Base-by-base conservation (phyloP, 1,140 invertebrate species). In the Sarcophaga bullata region DNA sequence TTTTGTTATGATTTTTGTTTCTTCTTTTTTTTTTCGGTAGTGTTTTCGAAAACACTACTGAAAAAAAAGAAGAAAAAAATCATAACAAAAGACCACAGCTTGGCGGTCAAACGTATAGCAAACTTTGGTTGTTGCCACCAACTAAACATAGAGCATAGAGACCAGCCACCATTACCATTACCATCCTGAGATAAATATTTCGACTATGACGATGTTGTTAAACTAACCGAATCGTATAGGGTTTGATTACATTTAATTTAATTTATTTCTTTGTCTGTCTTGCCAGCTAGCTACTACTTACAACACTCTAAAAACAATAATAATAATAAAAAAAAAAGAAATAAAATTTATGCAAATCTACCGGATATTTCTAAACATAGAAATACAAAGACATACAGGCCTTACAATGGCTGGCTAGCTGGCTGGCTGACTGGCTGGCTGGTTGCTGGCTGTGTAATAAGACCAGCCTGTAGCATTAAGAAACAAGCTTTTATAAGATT, bases 401-500 rank as follows among this genome's bases (percentile, higher is more conserved):
- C 52, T 52, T 10, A 52, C 8, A 10, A 58, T 13, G 1, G 25
- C 25, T 2, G 25, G 25, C 25, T 37, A 2, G 4, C 25, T 37
- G 25, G 25, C 1, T 37, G 25, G 25, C 25, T 37, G 25, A 37
- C 25, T 2, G 25, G 25, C 25, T 37, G 1, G 4, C 25, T 37
- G 25, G 25, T 2, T 37, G 25, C 1, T 37, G 25, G 25, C 25
- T 37, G 25, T 37, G 25, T 37, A 37, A 37, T 37, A 37, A 37
- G 25, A 37, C 25, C 25, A 37, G 25, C 25, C 25, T 37, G 1
- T 37, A 37, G 25, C 25, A 37, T 37, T 37, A 37, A 58, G n/a
- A 58, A 13, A 58, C 54, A 58, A 58, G n/a, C 7, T 54, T 76
- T 76, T 76, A 48, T 76, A 76, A 76, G 73, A 76, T 76, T 76